Base-by-base conservation (phyloP, 2,113 vertebrate species). In the Hippoglossus stenolepis region DNA sequence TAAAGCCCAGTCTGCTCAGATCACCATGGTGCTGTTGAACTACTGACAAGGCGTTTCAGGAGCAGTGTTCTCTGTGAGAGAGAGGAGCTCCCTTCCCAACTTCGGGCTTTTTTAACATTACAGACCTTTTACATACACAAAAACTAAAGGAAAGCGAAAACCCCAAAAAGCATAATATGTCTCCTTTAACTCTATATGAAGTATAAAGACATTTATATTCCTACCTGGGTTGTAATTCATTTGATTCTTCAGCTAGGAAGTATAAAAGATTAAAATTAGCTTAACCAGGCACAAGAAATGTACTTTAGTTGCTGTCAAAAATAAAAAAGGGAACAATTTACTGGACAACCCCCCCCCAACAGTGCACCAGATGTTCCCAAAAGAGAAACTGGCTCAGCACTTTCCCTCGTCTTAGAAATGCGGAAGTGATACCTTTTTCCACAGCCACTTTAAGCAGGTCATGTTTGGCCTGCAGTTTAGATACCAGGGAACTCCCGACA, bases 371-470 rank as follows among this genome's bases (percentile, higher is more conserved):
- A 54, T 54, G 8, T 54, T 54, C 51, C n/a, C 20, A 47, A 8
- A n/a, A 18, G 13, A 49, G n/a, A 65, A 10, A 71, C 24, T 21
- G 20, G 35, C 24, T 77, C 53, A 81, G 60, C 20, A 17, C 24
- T 76, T 70, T 62, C 45, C 15, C 21, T 0, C 4, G 2, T 54
- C 13, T n/a, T 8, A n/a, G 5, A 83, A 84, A 84, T 65, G 63
- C 68, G 90, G 67, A 84, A 82, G 65, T 62, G 51, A 68, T 85
- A 97, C 97, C 96, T 96, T 94, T 96, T 45, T 95, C 94, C 28
- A 97, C 93, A 45, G 96, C 96, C 64, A 94, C 94, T 91, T 96
- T 94, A 1, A 98, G 95, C 66, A 94, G 85, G 62, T 96, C 95
- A 0, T 95, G 95, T 80, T 95, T 96, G 38, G 95, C 95, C 80